Percentiles rank a stretch among this genome's conserved stretches.
Conservation (phyloP, 1,140 invertebrate genomes). For the Drosophila trapezifrons region DNA sequence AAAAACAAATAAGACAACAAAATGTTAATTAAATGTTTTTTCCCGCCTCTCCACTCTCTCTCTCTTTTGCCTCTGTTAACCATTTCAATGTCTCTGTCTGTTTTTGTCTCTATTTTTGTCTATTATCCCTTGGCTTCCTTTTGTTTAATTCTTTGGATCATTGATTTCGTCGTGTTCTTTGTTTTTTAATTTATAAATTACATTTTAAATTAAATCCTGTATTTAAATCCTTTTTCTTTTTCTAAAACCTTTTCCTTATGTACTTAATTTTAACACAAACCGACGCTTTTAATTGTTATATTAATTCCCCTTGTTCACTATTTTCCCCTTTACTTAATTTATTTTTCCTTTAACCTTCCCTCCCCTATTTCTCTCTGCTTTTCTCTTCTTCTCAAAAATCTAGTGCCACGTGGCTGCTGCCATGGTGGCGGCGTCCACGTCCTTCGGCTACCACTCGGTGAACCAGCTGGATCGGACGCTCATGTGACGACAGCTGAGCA, state of each 20-base stretch:
- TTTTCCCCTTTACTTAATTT: background rate
- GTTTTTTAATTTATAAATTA: too few relatives aligned
- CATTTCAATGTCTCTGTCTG: background rate
- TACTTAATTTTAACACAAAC: background rate
- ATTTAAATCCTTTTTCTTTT: background rate
- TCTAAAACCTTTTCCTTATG: background rate
- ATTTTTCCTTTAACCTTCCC: background rate
- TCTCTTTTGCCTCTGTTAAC: background rate
- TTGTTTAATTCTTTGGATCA: constrained; percentile 1
- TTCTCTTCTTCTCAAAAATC: constrained; percentile 4
- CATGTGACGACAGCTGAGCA: constrained; percentile 84
- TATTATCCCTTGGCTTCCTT: background rate
- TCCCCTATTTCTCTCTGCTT: background rate
- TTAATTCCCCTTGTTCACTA: too few relatives aligned
- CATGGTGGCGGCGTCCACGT: constrained; percentile 82
- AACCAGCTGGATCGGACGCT: constrained; percentile 81
- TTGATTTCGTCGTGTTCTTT: background rate
- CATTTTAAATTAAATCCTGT: background rate
- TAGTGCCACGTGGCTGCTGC: constrained; percentile 83
- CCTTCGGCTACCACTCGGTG: constrained; percentile 83
- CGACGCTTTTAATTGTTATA: too few relatives aligned
- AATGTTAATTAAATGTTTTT: constrained; percentile 46
- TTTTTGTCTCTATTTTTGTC: background rate
- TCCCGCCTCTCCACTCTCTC: constrained; percentile 17
- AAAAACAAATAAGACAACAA: constrained; percentile 55